Evolutionary conservation across 2,888 invertebrate genomes (phyloP).

Genomic region (Brachynemurus nebulosus): DNA sequence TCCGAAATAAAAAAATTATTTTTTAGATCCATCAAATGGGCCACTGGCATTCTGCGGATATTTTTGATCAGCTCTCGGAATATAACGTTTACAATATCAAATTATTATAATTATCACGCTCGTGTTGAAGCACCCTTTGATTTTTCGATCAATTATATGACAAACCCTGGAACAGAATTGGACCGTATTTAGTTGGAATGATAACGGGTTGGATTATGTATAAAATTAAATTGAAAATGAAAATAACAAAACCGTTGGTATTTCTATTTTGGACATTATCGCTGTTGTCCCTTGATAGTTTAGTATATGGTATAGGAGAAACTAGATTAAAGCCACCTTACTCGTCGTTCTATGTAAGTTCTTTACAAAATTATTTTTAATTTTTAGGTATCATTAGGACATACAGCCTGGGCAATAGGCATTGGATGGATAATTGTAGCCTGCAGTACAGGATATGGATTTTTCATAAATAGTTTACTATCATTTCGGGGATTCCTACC

Average conservation of each 20-base stretch:
- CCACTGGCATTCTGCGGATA: conserved; percentile 40
- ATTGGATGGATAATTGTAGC: conserved; percentile 68
- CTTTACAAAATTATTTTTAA: background rate
- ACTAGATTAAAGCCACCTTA: conserved; percentile 48
- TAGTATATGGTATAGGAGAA: conserved; percentile 56
- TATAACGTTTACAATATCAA: conserved; percentile 59
- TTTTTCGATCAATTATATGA: conserved; percentile 71
- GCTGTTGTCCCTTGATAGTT: conserved; percentile 40
- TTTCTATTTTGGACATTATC: conserved; percentile 44
- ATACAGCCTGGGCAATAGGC: conserved; percentile 56
- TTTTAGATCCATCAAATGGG: conserved; percentile 51
- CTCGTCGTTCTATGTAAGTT: conserved; percentile 65
- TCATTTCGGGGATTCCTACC: conserved; percentile 77
- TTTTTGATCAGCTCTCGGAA: conserved; percentile 61
- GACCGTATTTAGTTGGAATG: conserved; percentile 69
- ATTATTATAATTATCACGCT: conserved; percentile 57
- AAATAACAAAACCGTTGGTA: conserved; percentile 41
- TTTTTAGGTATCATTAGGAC: conserved; percentile 38
- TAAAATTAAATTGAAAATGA: conserved; percentile 49
- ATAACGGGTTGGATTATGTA: conserved; percentile 58
- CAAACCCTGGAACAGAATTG: conserved; percentile 72
- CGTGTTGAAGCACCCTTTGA: conserved; percentile 69
- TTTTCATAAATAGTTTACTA: conserved; percentile 64
- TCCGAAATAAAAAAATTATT: no score
- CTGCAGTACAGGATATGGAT: conserved; percentile 62